Percentiles rank a stretch among this genome's conserved stretches.
These are phyloP conservation scores for Idaea straminata DNA, from an alignment of 2,888 invertebrate species.

Conservation along the genomic window DNA sequence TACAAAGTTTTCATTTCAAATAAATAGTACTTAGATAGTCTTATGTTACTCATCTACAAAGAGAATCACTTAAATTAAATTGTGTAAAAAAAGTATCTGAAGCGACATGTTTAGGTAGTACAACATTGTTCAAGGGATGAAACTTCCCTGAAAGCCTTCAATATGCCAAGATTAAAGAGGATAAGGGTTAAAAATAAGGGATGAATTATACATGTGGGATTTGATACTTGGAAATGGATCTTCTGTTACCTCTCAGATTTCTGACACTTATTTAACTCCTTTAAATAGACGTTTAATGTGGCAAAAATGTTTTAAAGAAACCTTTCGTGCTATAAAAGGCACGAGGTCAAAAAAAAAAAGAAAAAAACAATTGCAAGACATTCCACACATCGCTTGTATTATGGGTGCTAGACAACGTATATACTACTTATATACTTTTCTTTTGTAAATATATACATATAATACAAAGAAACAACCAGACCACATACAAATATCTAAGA, in stretches of 20 bases:
- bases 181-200: neutral
- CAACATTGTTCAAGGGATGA: constrained; percentile 1
- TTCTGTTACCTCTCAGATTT: neutral
- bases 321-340: neutral
- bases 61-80: neutral
- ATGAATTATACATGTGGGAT: neutral
- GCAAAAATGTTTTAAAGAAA: neutral
- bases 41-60: neutral
- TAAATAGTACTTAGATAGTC: neutral
- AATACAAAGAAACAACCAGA: no score
- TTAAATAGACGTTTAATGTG: neutral
- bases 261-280: neutral
- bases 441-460: no score
- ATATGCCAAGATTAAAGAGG: constrained; percentile 1
- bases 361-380: no score
- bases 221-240: neutral
- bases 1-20: neutral
- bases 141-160: constrained; percentile 1
- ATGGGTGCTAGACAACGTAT: no score
- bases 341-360: neutral
- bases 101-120: neutral
- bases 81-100: neutral
- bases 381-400: no score
- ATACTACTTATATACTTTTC: no score
- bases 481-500: no score